Evolutionary conservation across 1,140 invertebrate species (phyloP), one percentile per base, ranked within the genome.

Genomic region (Brachionus koreanus): DNA sequence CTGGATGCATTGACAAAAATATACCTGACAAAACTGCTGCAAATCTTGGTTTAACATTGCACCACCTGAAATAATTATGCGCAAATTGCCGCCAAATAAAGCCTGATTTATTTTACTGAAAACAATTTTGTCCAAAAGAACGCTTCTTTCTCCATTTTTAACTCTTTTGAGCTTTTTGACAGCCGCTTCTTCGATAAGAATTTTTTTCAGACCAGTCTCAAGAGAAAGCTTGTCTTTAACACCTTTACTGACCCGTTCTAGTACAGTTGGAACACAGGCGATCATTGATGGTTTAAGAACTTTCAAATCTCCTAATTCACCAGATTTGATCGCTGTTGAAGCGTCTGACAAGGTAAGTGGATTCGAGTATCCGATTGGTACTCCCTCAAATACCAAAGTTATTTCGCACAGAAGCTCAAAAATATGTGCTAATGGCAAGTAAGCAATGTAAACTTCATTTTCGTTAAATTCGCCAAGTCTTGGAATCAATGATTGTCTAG

Each of bases 281-380:
- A 99, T 93, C 84, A 96, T 93, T 1, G 96, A 98, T 13, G 97
- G 97, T 86, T 92, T 91, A 25, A 99, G 88, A 0, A 96, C 92
- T 19, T 93, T 92, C 5, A 95, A 94, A 88, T 99, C 97, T 6
- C 97, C 91, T 83, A 89, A 86, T 63, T 87, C 87, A 5, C 96
- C 96, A 83, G 92, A 92, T 90, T 95, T 96, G 82, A 99, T 96
- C 89, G 97, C 98, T 86, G 93, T 96, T 57, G 95, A 95, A 4
- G 88, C 92, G 87, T 99, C 96, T 49, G 97, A 93, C 90, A 99
- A 92, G 0, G 97, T 99, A 25, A 95, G 89, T 0, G 97, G 94
- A 0, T 95, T 95, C 1, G 95, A 97, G 88, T 98, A 99, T 6
- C 97, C 97, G 87, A 99, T 96, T 4, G 93, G 91, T n/a, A 96